A percentile compares a stretch with the other conserved stretches of the same genome.
Conservation (phyloP, 2,113 vertebrate genomes). For the Canis aureus region DNA sequence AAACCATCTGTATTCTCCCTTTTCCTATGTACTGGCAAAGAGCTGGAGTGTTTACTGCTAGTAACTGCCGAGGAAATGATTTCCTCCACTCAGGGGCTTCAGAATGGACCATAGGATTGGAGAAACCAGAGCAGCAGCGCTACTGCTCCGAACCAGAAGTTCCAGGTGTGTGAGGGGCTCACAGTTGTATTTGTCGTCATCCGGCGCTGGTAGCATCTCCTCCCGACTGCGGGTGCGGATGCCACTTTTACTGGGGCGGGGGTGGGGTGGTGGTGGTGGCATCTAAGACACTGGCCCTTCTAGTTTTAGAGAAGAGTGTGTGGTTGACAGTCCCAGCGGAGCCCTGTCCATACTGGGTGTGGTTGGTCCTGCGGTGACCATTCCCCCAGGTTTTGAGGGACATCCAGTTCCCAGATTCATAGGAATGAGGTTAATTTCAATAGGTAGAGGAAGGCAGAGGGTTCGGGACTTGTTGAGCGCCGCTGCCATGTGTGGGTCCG, state of each 20-base stretch:
- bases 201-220: neutral
- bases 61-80: neutral
- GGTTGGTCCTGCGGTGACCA: neutral
- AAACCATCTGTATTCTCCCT: neutral
- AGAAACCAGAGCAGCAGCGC: neutral
- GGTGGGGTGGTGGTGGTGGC: too few species aligned
- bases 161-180: neutral
- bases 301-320: neutral
- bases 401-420: neutral
- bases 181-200: neutral
- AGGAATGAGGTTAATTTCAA: neutral
- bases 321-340: neutral
- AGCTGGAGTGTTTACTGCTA: neutral
- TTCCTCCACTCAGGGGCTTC: neutral
- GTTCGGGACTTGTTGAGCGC: rapidly evolving
- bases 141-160: neutral
- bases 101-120: neutral
- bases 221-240: rapidly evolving
- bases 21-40: neutral
- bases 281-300: neutral
- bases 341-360: neutral
- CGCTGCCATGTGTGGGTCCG: neutral
- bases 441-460: neutral
- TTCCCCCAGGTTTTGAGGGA: neutral
- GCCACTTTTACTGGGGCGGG: neutral